phyloP scores from a whole-genome alignment of 2,797 vertebrate species.

The Decapterus maruadsi region DNA sequence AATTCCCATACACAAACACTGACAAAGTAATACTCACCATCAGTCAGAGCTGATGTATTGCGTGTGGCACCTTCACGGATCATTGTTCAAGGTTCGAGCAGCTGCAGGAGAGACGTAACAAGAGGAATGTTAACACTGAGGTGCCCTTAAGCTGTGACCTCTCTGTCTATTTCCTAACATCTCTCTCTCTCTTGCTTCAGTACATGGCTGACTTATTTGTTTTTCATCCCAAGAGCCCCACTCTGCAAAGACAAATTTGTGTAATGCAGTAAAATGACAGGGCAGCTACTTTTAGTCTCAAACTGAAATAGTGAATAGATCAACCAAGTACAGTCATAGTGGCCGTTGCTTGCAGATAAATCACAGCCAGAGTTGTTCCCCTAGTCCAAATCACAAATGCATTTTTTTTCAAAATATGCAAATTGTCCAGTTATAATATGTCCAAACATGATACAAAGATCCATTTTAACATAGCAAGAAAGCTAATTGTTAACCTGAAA shows the following conservation, averaged over 20 bases:
- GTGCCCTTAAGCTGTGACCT: not conserved
- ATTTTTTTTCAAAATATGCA: too few relatives aligned
- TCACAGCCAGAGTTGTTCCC: not conserved
- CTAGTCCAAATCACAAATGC: not conserved
- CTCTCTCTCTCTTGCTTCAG: not conserved
- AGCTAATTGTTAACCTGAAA: too few relatives aligned
- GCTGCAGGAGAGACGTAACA: conserved; percentile 22
- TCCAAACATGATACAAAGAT: too few relatives aligned
- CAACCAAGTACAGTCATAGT: too few relatives aligned
- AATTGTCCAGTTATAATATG: too few relatives aligned
- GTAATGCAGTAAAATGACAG: not conserved
- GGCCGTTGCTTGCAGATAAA: not conserved
- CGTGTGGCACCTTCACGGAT: conserved; percentile 38
- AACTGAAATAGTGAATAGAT: not conserved
- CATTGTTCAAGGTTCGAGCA: conserved; percentile 29
- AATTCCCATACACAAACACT: not conserved
- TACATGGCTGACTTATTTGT: not conserved
- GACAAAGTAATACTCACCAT: conserved; percentile 13
- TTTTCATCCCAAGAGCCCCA: not conserved
- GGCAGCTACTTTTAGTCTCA: not conserved
- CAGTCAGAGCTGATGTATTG: conserved; percentile 28
- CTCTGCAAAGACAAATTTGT: not conserved
- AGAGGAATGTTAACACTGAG: conserved; percentile 12
- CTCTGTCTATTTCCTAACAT: not conserved
- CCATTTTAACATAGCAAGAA: too few relatives aligned